Evolutionary conservation across 2,797 vertebrate genomes (phyloP), one percentile per base, ranked within the genome.

Genomic region (Botia almorhae): DNA sequence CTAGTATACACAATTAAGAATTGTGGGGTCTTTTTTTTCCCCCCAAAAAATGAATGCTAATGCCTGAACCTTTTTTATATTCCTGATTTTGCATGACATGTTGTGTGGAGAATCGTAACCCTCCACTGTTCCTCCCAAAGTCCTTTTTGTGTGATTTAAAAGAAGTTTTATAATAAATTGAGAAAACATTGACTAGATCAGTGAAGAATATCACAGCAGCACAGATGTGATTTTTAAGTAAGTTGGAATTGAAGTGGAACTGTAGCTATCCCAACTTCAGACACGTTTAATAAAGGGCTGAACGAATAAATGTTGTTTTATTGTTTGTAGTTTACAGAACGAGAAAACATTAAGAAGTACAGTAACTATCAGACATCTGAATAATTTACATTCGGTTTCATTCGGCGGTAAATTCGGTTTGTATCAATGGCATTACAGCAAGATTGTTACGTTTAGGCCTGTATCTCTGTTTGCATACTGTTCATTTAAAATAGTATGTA

Each of bases 21-120:
- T 50, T 14, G 48, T 4, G 13, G 48, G 48, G 14, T 50, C 17
- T 60, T 1, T 56, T 60, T 56, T 43, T 10, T 10, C n/a, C n/a
- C n/a, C n/a, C n/a, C n/a, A n/a, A n/a, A n/a, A n/a, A n/a, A n/a
- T n/a, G n/a, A 29, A 29, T 29, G 29, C 7, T 14, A 10, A 70
- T 73, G 39, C 51, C 60, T 29, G 19, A 33, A 53, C 48, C 68
- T 26, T 67, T 39, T 74, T 82, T 83, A 81, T 65, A 73, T 70
- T 29, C 36, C 43, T 3, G 23, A 48, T 46, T 85, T 78, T 84
- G 85, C 84, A 87, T 86, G 83, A 80, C 23, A 50, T 65, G 74
- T 80, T 76, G 23, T 63, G 74, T 72, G 74, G 80, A 83, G 74
- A 78, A 58, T 33, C 43, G 39, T 39, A 55, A 13, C 19, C 4